Evolutionary conservation across 2,113 vertebrate genomes (phyloP), one percentile per base, ranked within the genome.

Genomic region (Lycocorax pyrrhopterus): DNA sequence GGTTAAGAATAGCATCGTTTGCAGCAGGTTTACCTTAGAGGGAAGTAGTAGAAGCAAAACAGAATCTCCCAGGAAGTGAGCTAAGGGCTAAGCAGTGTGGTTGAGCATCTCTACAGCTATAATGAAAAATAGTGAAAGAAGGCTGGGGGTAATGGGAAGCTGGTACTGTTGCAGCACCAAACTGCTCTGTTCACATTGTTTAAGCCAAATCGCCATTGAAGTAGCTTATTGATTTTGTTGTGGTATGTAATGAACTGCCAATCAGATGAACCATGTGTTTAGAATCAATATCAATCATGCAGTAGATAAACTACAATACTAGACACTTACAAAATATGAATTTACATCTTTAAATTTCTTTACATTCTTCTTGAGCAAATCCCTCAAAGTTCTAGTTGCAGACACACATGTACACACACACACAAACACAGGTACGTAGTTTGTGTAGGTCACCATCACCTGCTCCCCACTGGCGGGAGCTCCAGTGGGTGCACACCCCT

Each of bases 351-450:
- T 47, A 39, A 55, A 80, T 83, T 80, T 80, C 26, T 60, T 9
- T 56, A 52, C 3, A 7, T 6, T 33, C 2, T 68, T 95, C 23
- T 56, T 76, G 27, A 77, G 14, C 5, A 89, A 73, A 84, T 73
- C 6, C 30, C 16, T 32, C 4, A 13, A 60, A 63, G 3, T 44
- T 80, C 25, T 80, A 30, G 35, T 60, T 7, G 5, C 15, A 59
- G 35, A 4, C 15, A 51, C 4, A 21, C 0, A 0, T 4, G 12
- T 13, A 32, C 16, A 29, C 9, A 39, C 47, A 4, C 4, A 15
- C 2, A 1, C 13, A 21, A 16, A 59, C 18, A 32, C 12, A 39
- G 7, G 25, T 13, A 13, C 9, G 29, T 5, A 30, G 13, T 41
- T 68, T 16, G 1, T 60, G 13, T 33, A 43, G 47, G 22, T 75